phyloP scores from a whole-genome alignment of 2,113 vertebrate genomes.

The Syngnathus floridae region DNA sequence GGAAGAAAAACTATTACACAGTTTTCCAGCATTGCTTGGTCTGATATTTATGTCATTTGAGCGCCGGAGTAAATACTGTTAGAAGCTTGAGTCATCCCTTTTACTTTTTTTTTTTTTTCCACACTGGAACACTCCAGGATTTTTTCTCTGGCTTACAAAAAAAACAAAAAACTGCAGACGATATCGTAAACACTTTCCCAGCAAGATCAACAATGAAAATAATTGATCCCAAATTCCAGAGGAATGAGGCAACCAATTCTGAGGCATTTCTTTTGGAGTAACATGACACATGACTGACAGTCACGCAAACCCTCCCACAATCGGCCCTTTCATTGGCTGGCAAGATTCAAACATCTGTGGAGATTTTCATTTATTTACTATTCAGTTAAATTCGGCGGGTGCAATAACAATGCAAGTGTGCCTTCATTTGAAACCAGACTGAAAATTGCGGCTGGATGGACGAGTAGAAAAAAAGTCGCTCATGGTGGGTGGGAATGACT shows the following conservation, averaged over 20 bases:
- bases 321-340: conserved; percentile 55
- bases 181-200: conserved; percentile 22
- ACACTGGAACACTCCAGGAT: not conserved
- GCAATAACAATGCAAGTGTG: not conserved
- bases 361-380: not conserved
- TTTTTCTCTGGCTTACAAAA: not conserved
- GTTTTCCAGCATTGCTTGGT: no score
- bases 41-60: not conserved
- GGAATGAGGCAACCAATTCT: conserved; percentile 63
- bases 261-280: conserved; percentile 41
- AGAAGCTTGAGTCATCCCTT: not conserved
- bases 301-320: conserved; percentile 54
- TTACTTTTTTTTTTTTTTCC: conserved; percentile 16
- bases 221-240: conserved; percentile 52
- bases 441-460: conserved; percentile 40
- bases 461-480: conserved; percentile 5
- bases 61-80: not conserved
- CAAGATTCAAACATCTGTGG: conserved; percentile 15
- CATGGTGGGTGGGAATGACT: conserved; percentile 40
- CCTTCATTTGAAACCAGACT: conserved; percentile 12
- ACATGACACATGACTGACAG: conserved; percentile 62
- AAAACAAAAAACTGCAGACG: conserved; percentile 30
- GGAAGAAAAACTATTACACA: no score
- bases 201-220: conserved; percentile 30
- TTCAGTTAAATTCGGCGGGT: not conserved